Evolutionary conservation across 2,888 invertebrate species (phyloP).

Genomic region (Amorpha juglandis): DNA sequence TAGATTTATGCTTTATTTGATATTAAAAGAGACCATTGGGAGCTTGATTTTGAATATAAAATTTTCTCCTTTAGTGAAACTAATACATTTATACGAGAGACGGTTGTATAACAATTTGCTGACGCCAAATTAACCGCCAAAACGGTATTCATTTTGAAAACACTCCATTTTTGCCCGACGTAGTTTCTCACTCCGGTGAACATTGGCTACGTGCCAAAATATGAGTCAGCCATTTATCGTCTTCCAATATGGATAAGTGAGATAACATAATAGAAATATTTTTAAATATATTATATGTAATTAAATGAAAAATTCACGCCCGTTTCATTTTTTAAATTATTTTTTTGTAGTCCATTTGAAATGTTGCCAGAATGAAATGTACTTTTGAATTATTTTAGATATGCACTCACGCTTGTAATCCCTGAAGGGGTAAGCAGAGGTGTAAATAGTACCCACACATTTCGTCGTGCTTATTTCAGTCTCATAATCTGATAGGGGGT

Average conservation of each 20-base stretch:
- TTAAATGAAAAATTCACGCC: background rate
- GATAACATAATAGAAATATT: conserved; percentile 3
- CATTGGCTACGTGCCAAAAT: conserved; percentile 25
- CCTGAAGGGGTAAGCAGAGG: too few relatives aligned
- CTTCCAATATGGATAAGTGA: conserved; percentile 16
- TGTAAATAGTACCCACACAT: too few relatives aligned
- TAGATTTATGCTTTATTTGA: too few relatives aligned
- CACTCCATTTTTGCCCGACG: conserved; percentile 19
- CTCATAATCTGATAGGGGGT: too few relatives aligned
- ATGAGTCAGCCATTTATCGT: conserved; percentile 25
- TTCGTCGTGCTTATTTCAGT: too few relatives aligned
- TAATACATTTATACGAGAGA: background rate
- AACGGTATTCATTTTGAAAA: conserved; percentile 24
- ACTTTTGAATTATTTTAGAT: background rate
- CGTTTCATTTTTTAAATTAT: background rate
- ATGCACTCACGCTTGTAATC: too few relatives aligned
- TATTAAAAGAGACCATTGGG: background rate
- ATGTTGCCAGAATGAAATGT: background rate
- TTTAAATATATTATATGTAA: background rate
- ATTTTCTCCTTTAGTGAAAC: too few relatives aligned
- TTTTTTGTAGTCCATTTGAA: background rate
- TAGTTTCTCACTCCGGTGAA: conserved; percentile 13
- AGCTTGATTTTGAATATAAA: background rate
- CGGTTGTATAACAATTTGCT: conserved; percentile 5
- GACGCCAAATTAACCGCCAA: conserved; percentile 22